Conservation (phyloP, 2,113 vertebrate species). For the Aphyosemion australe region DNA sequence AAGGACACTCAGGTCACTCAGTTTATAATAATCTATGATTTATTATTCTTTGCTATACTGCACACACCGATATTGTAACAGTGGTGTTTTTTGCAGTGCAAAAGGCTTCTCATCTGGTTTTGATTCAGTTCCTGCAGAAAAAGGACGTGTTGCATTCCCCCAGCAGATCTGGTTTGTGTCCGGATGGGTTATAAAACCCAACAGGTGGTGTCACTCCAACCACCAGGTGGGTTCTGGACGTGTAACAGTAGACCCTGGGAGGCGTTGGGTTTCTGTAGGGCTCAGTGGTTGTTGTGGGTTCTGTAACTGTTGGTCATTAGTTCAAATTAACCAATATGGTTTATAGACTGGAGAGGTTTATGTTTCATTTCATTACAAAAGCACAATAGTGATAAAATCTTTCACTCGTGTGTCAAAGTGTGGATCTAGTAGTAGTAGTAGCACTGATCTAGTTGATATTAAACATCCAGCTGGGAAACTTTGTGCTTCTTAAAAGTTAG, state of each 20-base stretch:
- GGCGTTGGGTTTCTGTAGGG: slow-evolving; percentile 40
- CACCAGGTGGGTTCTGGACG: slow-evolving; percentile 35
- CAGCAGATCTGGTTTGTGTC: slow-evolving; percentile 17
- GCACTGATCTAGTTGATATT: no score
- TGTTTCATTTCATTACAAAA: no score
- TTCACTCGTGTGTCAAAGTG: no score
- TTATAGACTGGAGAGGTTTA: neutral
- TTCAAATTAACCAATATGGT: neutral
- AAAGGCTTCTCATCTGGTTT: neutral
- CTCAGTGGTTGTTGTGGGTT: slow-evolving; percentile 26
- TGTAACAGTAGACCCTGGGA: slow-evolving; percentile 45
- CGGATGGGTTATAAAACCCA: slow-evolving; percentile 21
- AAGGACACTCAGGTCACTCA: no score
- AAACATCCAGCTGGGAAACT: no score
- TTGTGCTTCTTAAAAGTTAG: no score
- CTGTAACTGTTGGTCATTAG: slow-evolving; percentile 25
- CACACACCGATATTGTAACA: no score
- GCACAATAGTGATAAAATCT: no score
- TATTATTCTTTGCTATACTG: no score
- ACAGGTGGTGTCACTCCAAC: slow-evolving; percentile 32
- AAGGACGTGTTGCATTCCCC: slow-evolving; percentile 1
- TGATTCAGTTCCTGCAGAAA: slow-evolving; percentile 12
- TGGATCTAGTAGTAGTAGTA: no score
- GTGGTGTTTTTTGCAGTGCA: no score
- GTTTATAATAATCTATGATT: no score